Base-by-base conservation (phyloP, 2,113 vertebrate genomes). In the Hemichromis elongatus region DNA sequence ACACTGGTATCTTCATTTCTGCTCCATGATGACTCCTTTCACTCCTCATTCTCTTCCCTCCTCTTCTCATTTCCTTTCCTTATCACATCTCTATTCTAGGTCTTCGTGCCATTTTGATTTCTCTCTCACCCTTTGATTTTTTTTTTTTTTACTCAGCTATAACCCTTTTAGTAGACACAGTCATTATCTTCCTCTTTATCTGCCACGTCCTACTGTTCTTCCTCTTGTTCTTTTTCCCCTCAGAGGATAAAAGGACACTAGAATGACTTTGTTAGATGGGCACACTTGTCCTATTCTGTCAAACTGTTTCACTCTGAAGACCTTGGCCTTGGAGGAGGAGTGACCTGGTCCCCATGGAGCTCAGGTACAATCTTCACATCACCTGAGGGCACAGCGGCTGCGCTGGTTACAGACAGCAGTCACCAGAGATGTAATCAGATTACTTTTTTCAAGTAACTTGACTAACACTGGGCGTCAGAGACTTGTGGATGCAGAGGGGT, bases 271-370 rank as follows among this genome's bases (percentile, higher is more conserved):
- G 33, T 37, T n/a, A 35, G 30, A n/a, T n/a, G n/a, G n/a, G n/a
- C n/a, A n/a, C n/a, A n/a, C n/a, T n/a, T n/a, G n/a, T n/a, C n/a
- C n/a, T n/a, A n/a, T n/a, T n/a, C n/a, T n/a, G n/a, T n/a, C 28
- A 10, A 59, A 33, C 28, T 33, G 1, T 59, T 59, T 19, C 16
- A 59, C 28, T 59, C 33, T 33, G 30, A 19, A 1, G 1, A 10
- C 16, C 56, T 19, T 59, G 56, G 16, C 93, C 92, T 92, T 89
- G 89, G 66, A 40, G 37, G 81, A 57, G 73, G 81, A n/a, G n/a
- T n/a, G n/a, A n/a, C n/a, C n/a, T n/a, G n/a, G 79, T 88, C 90
- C 63, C 73, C 24, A 2, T 9, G 9, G 79, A 16, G 82, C 47
- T 40, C 7, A 77, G 42, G 5, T 45, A 53, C 78, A 80, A 77